Percentiles rank a stretch among this genome's conserved stretches.
Conservation (phyloP, 1,140 invertebrate species). For the Diabrotica virgifera region DNA sequence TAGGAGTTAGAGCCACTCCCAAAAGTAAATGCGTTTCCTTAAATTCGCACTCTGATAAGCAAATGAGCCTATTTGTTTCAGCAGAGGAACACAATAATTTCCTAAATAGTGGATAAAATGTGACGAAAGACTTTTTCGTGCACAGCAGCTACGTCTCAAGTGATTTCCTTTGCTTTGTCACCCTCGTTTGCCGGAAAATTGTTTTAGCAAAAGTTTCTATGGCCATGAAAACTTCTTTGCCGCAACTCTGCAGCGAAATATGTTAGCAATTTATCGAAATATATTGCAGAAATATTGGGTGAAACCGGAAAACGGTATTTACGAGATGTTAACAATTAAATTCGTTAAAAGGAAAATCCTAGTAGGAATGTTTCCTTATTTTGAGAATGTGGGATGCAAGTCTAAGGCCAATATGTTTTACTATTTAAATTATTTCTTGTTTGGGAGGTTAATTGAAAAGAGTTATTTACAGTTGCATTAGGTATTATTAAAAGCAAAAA, state of each 20-base stretch:
- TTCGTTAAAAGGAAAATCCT: too few species aligned
- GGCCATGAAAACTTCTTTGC: slow-evolving; percentile 1
- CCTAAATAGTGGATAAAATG: slow-evolving; percentile 2
- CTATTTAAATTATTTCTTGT: too few species aligned
- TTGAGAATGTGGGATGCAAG: too few species aligned
- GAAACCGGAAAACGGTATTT: not conserved
- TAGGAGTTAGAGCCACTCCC: not conserved
- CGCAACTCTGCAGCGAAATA: not conserved
- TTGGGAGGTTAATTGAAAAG: too few species aligned
- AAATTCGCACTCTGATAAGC: not conserved
- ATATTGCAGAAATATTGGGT: not conserved
- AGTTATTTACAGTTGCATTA: too few species aligned
- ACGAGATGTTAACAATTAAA: not conserved
- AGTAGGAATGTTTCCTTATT: too few species aligned
- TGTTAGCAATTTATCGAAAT: slow-evolving; percentile 2
- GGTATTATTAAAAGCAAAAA: too few species aligned
- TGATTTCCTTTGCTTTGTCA: slow-evolving; percentile 2
- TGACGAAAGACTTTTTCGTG: not conserved
- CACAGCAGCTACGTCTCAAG: not conserved
- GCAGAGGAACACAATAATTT: not conserved
- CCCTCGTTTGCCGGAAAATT: not conserved
- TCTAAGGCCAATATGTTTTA: too few species aligned
- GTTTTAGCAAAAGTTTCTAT: slow-evolving; percentile 3
- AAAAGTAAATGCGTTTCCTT: not conserved
- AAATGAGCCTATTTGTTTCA: slow-evolving; percentile 2